A percentile compares a stretch with the other conserved stretches of the same genome.
phyloP scores from a whole-genome alignment of 1,140 invertebrate genomes.

The Rhizoglyphus robini region DNA sequence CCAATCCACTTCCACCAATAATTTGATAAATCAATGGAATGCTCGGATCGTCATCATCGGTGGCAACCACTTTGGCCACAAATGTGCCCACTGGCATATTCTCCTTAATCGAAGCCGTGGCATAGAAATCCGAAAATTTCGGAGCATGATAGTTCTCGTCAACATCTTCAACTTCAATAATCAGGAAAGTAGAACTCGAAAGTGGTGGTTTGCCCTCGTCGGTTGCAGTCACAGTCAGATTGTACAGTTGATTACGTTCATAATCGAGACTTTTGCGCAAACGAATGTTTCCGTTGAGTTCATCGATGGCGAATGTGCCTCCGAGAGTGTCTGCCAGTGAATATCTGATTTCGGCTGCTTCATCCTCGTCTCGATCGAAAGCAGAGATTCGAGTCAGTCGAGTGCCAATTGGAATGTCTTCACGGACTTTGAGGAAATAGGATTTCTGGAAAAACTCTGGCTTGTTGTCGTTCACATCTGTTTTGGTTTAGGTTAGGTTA shows the following conservation, averaged over 20 bases:
- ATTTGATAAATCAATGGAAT: slow-evolving; percentile 71
- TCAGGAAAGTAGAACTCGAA: slow-evolving; percentile 17
- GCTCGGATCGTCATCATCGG: slow-evolving; percentile 59
- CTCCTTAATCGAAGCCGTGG: slow-evolving; percentile 44
- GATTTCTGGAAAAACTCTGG: slow-evolving; percentile 49
- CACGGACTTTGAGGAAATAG: slow-evolving; percentile 65
- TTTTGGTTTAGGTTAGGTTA: no score
- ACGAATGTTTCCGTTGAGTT: slow-evolving; percentile 66
- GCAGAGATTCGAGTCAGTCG: slow-evolving; percentile 70
- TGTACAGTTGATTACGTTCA: slow-evolving; percentile 26
- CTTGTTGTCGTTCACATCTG: slow-evolving; percentile 79
- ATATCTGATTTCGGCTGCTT: slow-evolving; percentile 56
- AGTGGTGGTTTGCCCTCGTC: slow-evolving; percentile 26
- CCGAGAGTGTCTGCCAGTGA: slow-evolving; percentile 61
- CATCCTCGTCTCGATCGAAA: slow-evolving; percentile 67
- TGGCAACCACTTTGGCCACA: slow-evolving; percentile 59
- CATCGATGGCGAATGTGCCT: slow-evolving; percentile 75
- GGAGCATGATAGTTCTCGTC: slow-evolving; percentile 49
- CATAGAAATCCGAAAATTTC: slow-evolving; percentile 63
- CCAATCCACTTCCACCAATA: slow-evolving; percentile 70
- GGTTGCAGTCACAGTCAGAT: slow-evolving; percentile 25
- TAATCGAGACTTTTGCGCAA: slow-evolving; percentile 55
- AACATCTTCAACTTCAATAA: slow-evolving; percentile 28
- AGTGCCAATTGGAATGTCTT: slow-evolving; percentile 75
- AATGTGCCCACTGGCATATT: slow-evolving; percentile 56